Conservation (phyloP, 2,888 invertebrate genomes). For the Podotricha telesiphe region DNA sequence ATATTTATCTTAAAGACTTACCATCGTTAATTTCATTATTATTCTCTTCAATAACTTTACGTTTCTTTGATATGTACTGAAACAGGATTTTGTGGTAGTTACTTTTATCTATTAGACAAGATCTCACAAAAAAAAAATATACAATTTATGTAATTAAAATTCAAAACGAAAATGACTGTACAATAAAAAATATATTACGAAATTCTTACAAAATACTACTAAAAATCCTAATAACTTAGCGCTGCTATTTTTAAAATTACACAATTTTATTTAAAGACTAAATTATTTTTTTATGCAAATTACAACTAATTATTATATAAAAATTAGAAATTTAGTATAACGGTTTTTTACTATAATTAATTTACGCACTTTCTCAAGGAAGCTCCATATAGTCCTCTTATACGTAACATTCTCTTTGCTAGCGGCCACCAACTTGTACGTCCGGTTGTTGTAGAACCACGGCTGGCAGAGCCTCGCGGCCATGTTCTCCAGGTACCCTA, state of each 20-base stretch:
- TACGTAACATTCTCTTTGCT: not conserved
- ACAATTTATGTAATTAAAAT: too few relatives aligned
- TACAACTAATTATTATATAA: too few relatives aligned
- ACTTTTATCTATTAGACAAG: too few relatives aligned
- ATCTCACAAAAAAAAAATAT: too few relatives aligned
- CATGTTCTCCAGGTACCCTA: constrained; percentile 43
- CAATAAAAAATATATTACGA: too few relatives aligned
- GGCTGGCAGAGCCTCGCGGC: constrained; percentile 44
- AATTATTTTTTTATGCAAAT: too few relatives aligned
- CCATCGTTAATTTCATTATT: not conserved
- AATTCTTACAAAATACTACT: too few relatives aligned
- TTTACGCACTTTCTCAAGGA: constrained; percentile 6
- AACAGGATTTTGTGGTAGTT: not conserved
- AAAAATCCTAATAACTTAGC: too few relatives aligned
- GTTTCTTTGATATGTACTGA: constrained; percentile 1
- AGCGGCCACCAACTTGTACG: not conserved
- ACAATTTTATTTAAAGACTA: too few relatives aligned
- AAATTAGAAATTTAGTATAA: too few relatives aligned
- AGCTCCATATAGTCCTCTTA: not conserved
- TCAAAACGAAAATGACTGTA: too few relatives aligned
- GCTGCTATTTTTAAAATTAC: too few relatives aligned
- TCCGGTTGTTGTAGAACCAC: constrained; percentile 46
- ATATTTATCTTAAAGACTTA: not conserved
- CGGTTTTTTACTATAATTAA: not conserved
- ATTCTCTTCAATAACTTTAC: constrained; percentile 1